Conservation (phyloP, 2,113 vertebrate genomes). For the Raja brachyura region DNA sequence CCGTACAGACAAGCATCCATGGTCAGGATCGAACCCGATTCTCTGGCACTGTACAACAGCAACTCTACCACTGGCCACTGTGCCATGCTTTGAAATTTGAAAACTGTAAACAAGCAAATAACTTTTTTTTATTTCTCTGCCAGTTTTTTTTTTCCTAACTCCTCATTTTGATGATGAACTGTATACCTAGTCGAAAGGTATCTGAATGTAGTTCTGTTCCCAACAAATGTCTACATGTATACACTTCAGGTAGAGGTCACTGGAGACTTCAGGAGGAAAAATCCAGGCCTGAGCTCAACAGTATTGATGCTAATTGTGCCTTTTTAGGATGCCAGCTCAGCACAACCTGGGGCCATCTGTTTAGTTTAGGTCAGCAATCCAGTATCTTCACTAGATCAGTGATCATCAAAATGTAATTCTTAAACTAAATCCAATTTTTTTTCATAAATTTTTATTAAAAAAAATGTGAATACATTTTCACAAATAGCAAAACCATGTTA, state of each 20-base stretch:
- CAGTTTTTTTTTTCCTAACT: not conserved
- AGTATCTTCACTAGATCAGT: not conserved
- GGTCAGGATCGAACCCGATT: too few species aligned
- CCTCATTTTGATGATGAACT: not conserved
- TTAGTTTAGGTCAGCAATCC: not conserved
- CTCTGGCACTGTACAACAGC: too few species aligned
- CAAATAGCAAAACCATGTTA: not conserved
- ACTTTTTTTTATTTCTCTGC: not conserved
- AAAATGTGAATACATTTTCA: constrained; percentile 5
- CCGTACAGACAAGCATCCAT: too few species aligned
- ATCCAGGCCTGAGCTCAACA: not conserved
- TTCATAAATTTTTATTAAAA: not conserved
- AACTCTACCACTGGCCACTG: too few species aligned
- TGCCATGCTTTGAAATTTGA: not conserved
- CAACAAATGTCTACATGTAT: not conserved
- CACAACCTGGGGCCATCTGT: not conserved
- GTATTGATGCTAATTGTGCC: not conserved
- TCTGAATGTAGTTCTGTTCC: not conserved
- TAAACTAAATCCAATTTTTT: not conserved
- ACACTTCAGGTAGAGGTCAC: not conserved
- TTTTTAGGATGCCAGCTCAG: too few species aligned
- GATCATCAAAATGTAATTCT: not conserved
- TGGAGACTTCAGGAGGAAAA: not conserved
- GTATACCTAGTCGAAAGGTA: not conserved
- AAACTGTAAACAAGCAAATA: not conserved